Conservation (phyloP, 2,797 vertebrate species). For the Fundulus diaphanus region DNA sequence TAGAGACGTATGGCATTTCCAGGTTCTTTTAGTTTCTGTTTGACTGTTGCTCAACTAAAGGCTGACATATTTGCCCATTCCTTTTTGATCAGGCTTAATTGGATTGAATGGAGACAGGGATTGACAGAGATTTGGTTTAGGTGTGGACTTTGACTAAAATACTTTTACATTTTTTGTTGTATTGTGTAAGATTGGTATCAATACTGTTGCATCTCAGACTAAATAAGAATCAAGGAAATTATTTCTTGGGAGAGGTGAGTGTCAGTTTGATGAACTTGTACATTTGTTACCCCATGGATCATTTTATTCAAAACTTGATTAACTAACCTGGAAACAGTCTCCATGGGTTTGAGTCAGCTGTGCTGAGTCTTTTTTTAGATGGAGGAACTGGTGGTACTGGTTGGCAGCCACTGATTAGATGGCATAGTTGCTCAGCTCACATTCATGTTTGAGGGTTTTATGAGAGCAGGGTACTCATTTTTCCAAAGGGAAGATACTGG, state of each 20-base stretch:
- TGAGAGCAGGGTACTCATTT: constrained; percentile 52
- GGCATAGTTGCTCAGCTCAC: constrained; percentile 36
- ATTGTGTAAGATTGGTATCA: background rate
- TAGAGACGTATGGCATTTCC: constrained; percentile 22
- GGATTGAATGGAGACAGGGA: no score
- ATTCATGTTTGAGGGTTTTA: constrained; percentile 38
- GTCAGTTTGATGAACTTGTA: constrained; percentile 4
- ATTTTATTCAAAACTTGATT: background rate
- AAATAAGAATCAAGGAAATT: background rate
- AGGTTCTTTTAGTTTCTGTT: background rate
- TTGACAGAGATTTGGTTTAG: no score
- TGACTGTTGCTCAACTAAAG: background rate
- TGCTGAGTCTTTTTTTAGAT: constrained; percentile 43
- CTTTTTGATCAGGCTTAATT: no score
- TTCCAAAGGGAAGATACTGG: constrained; percentile 70
- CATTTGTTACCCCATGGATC: constrained; percentile 3
- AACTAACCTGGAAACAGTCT: constrained; percentile 19
- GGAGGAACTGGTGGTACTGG: constrained; percentile 34
- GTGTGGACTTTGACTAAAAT: no score
- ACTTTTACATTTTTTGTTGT: no score
- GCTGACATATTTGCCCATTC: no score
- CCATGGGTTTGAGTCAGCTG: constrained; percentile 11
- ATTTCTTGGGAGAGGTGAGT: background rate
- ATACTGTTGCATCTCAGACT: background rate
- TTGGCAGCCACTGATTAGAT: constrained; percentile 40